Base-by-base conservation (phyloP, 2,888 invertebrate genomes). In the Eristalis tenax region DNA sequence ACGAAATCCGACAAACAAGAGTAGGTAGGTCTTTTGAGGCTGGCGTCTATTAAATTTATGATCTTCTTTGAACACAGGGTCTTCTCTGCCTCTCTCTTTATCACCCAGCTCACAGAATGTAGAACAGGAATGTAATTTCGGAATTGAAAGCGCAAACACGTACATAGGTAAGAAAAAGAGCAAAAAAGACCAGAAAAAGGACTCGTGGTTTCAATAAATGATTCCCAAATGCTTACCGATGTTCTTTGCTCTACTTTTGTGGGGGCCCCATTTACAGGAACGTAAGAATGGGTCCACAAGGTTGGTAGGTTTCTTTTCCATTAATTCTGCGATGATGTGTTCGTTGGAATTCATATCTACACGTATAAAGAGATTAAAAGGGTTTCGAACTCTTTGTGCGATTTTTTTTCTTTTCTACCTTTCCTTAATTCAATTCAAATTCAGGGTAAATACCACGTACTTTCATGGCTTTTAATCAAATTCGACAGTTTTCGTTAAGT, bases 111-210 rank as follows among this genome's bases (percentile, higher is more conserved):
- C 50, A 23, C 15, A 77, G 73, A n/a, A 77, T 65, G 59, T 77
- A 61, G 69, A 74, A 81, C 74, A 38, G 65, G 70, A 78, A 78
- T 86, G 74, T 78, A 77, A 86, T 86, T 78, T 86, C 70, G 74
- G 82, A 69, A 86, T 82, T 74, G 74, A 74, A 77, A 74, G 65
- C 69, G 73, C 43, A 71, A 63, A 68, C 75, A 80, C 66, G n/a
- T 50, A 80, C 66, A 13, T 50, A 32, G 59, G 22, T 43, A 68
- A 32, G 32, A 32, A 69, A 65, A 64, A 59, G 57, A 64, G 59
- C 59, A 73, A 40, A n/a, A 40, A 66, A 43, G 66, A 71, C 59
- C 66, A 23, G 26, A 71, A 76, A 71, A 66, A 63, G 26, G 66
- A 59, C 61, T 73, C 69, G 56, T 65, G 82, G 81, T 73, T 80